phyloP scores from a whole-genome alignment of 2,113 vertebrate species.

The Ranitomeya imitator region DNA sequence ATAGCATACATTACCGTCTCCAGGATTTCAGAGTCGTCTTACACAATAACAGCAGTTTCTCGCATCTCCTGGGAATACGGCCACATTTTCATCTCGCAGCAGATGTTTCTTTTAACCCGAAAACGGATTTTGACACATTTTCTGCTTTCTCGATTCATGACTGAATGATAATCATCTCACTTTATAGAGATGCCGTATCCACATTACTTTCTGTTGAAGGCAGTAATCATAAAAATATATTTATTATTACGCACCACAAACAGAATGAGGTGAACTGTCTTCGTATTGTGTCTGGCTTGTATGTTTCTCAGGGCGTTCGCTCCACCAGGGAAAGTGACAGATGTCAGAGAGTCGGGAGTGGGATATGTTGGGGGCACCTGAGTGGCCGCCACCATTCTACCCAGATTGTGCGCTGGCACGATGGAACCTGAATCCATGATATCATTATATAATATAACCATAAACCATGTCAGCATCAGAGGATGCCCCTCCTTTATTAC shows the following conservation, averaged over 20 bases:
- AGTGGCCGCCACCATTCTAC: too few species aligned
- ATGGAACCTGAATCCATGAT: too few species aligned
- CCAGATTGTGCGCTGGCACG: too few species aligned
- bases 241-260: not conserved
- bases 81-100: not conserved
- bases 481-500: too few species aligned
- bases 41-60: not conserved
- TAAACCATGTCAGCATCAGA: too few species aligned
- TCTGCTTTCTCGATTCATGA: not conserved
- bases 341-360: too few species aligned
- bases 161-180: not conserved
- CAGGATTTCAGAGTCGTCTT: not conserved
- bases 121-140: conserved; percentile 26
- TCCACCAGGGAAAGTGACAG: too few species aligned
- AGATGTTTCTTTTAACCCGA: conserved; percentile 4
- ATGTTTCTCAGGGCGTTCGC: too few species aligned
- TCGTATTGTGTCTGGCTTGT: too few species aligned
- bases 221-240: not conserved
- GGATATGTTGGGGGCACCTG: too few species aligned
- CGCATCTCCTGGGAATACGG: not conserved
- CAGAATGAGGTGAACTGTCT: too few species aligned
- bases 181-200: not conserved
- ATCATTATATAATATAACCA: too few species aligned
- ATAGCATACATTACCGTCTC: not conserved
- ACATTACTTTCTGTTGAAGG: not conserved